Evolutionary conservation across 2,888 invertebrate genomes (phyloP).

Genomic region (Ashinkailepas kermadecensis): DNA sequence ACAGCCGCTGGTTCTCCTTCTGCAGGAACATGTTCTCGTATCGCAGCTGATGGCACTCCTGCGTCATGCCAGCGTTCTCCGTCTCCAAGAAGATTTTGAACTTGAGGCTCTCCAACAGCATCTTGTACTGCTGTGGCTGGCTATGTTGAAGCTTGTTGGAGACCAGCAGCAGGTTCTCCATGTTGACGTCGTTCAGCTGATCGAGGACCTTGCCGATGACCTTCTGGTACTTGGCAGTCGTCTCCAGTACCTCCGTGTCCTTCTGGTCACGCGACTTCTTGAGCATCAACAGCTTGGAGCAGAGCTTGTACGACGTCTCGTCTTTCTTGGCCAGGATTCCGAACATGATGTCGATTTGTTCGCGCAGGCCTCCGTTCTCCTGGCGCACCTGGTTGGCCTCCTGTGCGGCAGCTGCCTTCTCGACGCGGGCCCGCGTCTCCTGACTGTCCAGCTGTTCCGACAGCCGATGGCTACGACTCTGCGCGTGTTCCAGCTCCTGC

Average conservation of each 20-base stretch:
- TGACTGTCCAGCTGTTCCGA: background rate
- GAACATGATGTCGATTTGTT: slow-evolving; percentile 1
- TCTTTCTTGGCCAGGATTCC: background rate
- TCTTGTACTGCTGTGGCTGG: slow-evolving; percentile 16
- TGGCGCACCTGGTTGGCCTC: background rate
- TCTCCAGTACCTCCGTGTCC: slow-evolving; percentile 1
- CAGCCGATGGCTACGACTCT: background rate
- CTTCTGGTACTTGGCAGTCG: background rate
- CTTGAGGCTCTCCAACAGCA: slow-evolving; percentile 11
- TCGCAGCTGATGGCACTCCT: background rate
- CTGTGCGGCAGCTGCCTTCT: background rate
- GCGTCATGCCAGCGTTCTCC: slow-evolving; percentile 17
- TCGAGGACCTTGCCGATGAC: slow-evolving; percentile 14
- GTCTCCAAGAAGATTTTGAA: slow-evolving; percentile 11
- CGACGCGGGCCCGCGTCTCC: background rate
- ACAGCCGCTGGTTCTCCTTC: background rate
- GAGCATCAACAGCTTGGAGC: background rate
- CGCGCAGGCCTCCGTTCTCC: background rate
- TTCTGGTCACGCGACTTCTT: background rate
- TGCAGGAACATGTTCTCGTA: background rate
- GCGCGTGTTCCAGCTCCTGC: background rate
- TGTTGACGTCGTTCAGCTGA: slow-evolving; percentile 16
- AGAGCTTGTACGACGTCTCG: slow-evolving; percentile 14
- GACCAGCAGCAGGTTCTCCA: slow-evolving; percentile 8
- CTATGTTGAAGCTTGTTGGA: background rate